These are phyloP conservation scores for Rousettus leschenaultii DNA, from an alignment of 2,113 vertebrate species.

Conservation along the genomic window DNA sequence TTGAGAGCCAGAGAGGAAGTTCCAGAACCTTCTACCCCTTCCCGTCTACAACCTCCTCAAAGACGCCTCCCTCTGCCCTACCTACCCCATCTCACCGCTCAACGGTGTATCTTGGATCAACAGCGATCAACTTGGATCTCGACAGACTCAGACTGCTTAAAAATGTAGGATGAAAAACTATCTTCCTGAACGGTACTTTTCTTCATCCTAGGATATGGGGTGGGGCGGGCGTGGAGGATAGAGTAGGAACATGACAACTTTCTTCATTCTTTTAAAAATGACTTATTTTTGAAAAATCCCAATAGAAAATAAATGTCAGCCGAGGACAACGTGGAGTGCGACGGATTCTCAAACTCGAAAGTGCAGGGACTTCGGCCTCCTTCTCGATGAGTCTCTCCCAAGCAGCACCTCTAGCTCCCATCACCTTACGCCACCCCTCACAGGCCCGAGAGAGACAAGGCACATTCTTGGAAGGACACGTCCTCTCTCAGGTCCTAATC, in stretches of 20 bases:
- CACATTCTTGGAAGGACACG: background rate
- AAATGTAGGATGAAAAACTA: background rate
- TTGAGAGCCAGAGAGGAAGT: background rate
- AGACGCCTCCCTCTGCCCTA: background rate
- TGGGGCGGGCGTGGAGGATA: no score
- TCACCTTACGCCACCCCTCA: background rate
- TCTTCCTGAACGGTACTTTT: background rate
- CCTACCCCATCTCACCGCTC: background rate
- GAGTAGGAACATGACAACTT: background rate
- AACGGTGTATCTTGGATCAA: background rate
- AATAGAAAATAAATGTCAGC: background rate
- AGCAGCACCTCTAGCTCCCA: background rate
- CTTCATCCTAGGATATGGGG: background rate
- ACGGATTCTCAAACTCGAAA: background rate
- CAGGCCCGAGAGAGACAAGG: background rate
- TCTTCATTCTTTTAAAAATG: background rate
- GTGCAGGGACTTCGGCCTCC: background rate
- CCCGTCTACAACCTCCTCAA: background rate
- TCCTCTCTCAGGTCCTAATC: conserved; percentile 24
- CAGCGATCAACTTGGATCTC: background rate
- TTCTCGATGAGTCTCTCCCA: background rate
- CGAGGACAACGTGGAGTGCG: background rate
- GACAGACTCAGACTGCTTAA: background rate
- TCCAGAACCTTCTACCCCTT: background rate
- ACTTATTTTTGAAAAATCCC: background rate